A percentile compares a stretch with the other conserved stretches of the same genome.
phyloP scores from a whole-genome alignment of 2,888 invertebrate species.

The Drosophila mettleri region DNA sequence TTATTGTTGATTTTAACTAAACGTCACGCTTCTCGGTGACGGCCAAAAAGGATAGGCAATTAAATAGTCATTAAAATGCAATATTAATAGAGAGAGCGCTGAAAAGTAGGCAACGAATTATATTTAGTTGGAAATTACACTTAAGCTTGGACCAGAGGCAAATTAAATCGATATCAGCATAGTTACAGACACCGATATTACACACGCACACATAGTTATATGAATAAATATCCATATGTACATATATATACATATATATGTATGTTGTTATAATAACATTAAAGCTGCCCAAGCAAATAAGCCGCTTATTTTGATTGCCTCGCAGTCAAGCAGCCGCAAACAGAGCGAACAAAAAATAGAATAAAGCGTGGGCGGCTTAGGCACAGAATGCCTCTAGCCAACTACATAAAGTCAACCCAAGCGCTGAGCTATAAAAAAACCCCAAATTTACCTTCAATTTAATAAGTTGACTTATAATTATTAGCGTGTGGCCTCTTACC shows the following conservation, averaged over 20 bases:
- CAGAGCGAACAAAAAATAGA: constrained; percentile 9
- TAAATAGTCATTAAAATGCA: constrained; percentile 65
- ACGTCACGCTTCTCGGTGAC: constrained; percentile 12
- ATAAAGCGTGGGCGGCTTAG: constrained; percentile 23
- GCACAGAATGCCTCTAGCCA: not conserved
- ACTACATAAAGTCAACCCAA: not conserved
- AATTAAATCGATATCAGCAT: constrained; percentile 69
- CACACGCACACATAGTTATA: not conserved
- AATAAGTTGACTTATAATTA: constrained; percentile 58
- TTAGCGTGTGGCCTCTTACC: not conserved
- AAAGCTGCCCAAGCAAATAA: constrained; percentile 51
- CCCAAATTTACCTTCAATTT: constrained; percentile 63
- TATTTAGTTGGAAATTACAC: constrained; percentile 28
- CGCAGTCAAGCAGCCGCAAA: constrained; percentile 28
- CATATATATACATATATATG: not conserved
- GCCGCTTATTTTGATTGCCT: constrained; percentile 69
- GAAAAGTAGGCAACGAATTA: constrained; percentile 59
- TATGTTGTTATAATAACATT: constrained; percentile 61
- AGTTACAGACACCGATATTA: constrained; percentile 49
- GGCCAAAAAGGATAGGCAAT: constrained; percentile 36
- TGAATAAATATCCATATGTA: constrained; percentile 23
- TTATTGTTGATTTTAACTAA: constrained; percentile 13
- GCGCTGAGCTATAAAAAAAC: constrained; percentile 10
- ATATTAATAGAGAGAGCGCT: constrained; percentile 47
- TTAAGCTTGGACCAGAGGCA: constrained; percentile 21